These are phyloP conservation scores for Xiphias gladius DNA, from an alignment of 2,113 vertebrate genomes.

Conservation along the genomic window DNA sequence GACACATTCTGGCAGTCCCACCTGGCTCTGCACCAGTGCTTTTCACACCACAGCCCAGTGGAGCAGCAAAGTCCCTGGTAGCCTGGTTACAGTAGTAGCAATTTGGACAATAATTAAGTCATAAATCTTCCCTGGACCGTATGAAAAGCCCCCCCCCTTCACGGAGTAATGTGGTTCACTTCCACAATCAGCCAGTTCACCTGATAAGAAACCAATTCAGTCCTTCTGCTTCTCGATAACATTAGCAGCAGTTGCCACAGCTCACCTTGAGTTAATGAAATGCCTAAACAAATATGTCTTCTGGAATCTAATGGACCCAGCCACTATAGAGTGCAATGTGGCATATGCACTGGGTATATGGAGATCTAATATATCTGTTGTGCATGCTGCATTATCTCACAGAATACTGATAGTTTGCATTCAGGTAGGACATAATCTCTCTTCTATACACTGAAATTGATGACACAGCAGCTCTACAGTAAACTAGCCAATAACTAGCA, in stretches of 20 bases:
- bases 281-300: constrained; percentile 79
- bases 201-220: constrained; percentile 79
- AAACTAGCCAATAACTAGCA: constrained; percentile 29
- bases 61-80: constrained; percentile 61
- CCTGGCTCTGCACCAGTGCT: constrained; percentile 66
- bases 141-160: constrained; percentile 64
- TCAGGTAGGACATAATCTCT: constrained; percentile 37
- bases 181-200: constrained; percentile 63
- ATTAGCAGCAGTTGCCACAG: constrained; percentile 48
- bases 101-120: constrained; percentile 85
- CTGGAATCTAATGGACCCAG: constrained; percentile 55
- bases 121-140: constrained; percentile 80
- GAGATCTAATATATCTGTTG: constrained; percentile 40
- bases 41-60: constrained; percentile 65
- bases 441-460: constrained; percentile 20
- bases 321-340: constrained; percentile 39
- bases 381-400: constrained; percentile 28
- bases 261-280: constrained; percentile 82
- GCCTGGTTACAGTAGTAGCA: constrained; percentile 69
- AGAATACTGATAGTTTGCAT: constrained; percentile 41
- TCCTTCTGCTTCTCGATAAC: constrained; percentile 46
- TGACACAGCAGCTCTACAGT: constrained; percentile 6
- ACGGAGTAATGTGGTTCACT: constrained; percentile 68
- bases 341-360: constrained; percentile 8
- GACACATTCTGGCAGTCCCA: constrained; percentile 57